Base-by-base conservation (phyloP, 64 coral and sea anemone genomes). In the Cladopsammia gracilis region DNA sequence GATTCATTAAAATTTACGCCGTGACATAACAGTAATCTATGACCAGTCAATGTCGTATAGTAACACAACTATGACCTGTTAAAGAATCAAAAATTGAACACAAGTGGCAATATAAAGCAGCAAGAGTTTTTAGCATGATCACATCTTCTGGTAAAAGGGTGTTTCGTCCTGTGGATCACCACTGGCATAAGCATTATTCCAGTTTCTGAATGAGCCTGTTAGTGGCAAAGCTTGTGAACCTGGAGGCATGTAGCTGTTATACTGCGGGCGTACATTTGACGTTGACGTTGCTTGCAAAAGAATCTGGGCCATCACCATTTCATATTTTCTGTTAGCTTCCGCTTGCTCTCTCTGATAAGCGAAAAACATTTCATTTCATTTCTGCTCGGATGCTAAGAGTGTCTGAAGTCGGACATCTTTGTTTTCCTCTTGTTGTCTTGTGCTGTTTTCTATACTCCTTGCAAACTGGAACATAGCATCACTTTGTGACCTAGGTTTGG, bases 341-440 rank as follows among this genome's bases (percentile, higher is more conserved):
- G 82, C 91, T 87, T 93, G 62, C 75, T 86, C 19, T 85, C 42
- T 93, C 77, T 93, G 83, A 78, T 93, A 78, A 65, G 73, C 71
- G 11, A 76, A 93, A 86, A 93, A 93, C 74, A 93, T 75, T 85
- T 87, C 74, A 93, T 87, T 83, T 48, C 91, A 54, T 58, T 93
- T 68, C 10, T 48, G 70, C 64, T 93, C 91, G 18, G 91, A 73
- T 78, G 86, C 50, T 59, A 93, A 86, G 44, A 93, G 46, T 58
- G 49, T 78, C 46, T 93, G 44, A 78, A 93, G 51, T 51, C 83
- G 15, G 54, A 86, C 48, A 93, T 93, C 75, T 93, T 86, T 87
- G 16, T 61, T 93, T 58, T 78, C 73, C 64, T 93, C 91, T 87
- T 87, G 73, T 44, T 93, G 26, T 86, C 86, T 93, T 76, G 44